Evolutionary conservation across 2,888 invertebrate genomes (phyloP).

Genomic region (Melikaiella ostensackeni): DNA sequence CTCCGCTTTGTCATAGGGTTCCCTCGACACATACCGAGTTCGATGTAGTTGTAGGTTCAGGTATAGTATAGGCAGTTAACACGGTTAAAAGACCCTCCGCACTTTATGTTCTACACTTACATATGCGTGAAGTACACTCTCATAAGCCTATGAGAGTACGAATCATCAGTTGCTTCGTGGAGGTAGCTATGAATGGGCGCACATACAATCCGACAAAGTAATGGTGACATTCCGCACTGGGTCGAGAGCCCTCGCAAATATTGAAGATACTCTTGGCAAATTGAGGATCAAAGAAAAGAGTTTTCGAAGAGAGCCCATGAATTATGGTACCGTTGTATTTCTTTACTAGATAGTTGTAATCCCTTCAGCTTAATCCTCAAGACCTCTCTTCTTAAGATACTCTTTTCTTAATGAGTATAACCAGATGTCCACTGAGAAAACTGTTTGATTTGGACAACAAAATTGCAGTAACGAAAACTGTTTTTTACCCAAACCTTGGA

Average conservation of each 20-base stretch:
- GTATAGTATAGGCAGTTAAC: constrained; percentile 66
- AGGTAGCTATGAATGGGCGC: constrained; percentile 36
- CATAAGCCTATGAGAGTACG: constrained; percentile 33
- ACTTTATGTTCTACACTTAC: constrained; percentile 44
- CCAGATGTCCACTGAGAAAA: no score
- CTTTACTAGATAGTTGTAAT: no score
- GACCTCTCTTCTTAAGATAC: no score
- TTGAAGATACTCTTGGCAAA: constrained; percentile 25
- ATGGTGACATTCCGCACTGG: constrained; percentile 32
- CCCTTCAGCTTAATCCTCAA: no score
- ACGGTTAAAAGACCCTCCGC: constrained; percentile 68
- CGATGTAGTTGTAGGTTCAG: constrained; percentile 51
- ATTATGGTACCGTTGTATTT: no score
- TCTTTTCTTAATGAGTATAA: no score
- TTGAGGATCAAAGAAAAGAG: constrained; percentile 26
- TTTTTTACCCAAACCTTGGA: no score
- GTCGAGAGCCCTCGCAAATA: constrained; percentile 34
- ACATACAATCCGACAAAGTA: constrained; percentile 33
- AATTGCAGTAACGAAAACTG: no score
- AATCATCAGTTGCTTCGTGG: constrained; percentile 33
- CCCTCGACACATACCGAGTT: constrained; percentile 45
- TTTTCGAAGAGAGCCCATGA: neutral
- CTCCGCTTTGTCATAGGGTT: constrained; percentile 53
- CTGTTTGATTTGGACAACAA: no score
- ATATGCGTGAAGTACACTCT: constrained; percentile 40